Evolutionary conservation across 1,140 invertebrate genomes (phyloP).

Genomic region (Caenorhabditis briggsae): DNA sequence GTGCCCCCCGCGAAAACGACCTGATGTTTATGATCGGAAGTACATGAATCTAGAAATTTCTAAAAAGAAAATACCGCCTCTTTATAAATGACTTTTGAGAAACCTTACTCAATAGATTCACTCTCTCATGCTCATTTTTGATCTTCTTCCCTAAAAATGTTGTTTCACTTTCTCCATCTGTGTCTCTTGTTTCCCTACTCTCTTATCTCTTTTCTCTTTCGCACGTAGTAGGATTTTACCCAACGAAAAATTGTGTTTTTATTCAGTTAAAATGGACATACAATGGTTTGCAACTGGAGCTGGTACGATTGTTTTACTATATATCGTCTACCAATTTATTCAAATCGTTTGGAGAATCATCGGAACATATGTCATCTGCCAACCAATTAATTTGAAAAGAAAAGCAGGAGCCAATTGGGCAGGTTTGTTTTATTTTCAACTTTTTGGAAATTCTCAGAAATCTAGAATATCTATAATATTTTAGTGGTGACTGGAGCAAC

Average conservation of each 20-base stretch:
- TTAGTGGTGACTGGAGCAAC: slow-evolving; percentile 75
- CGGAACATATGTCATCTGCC: slow-evolving; percentile 70
- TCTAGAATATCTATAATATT: too few relatives aligned
- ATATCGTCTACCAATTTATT: slow-evolving; percentile 57
- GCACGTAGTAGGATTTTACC: background rate
- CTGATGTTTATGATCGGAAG: background rate
- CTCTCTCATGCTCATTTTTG: too few relatives aligned
- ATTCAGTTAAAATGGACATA: slow-evolving; percentile 22
- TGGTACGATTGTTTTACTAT: slow-evolving; percentile 47
- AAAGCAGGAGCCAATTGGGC: slow-evolving; percentile 75
- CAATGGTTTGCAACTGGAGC: slow-evolving; percentile 58
- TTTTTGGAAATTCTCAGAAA: background rate
- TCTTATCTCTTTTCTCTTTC: background rate
- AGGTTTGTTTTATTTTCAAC: slow-evolving; percentile 59
- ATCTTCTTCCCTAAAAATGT: background rate
- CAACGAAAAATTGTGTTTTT: background rate
- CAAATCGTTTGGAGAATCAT: slow-evolving; percentile 65
- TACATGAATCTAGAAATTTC: background rate
- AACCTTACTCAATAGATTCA: background rate
- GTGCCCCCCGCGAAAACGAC: background rate
- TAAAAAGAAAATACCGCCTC: background rate
- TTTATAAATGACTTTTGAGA: background rate
- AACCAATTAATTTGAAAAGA: slow-evolving; percentile 70
- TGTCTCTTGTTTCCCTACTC: background rate
- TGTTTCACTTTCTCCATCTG: background rate